Conservation (phyloP, 1,140 invertebrate species). For the Drosophila nasuta region DNA sequence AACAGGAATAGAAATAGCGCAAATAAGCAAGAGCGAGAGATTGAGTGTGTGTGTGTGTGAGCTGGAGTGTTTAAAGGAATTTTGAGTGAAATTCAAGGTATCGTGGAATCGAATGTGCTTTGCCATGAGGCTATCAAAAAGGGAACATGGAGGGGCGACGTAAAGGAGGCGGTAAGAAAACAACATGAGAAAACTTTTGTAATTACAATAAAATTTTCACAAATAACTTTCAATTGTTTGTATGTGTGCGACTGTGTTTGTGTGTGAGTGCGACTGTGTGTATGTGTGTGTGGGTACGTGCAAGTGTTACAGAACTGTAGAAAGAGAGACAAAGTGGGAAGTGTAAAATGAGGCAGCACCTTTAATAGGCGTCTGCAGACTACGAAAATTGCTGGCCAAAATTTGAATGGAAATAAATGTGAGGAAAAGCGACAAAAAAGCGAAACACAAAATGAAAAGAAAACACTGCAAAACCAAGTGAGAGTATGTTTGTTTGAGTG, state of each 20-base stretch:
- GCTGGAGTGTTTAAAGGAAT: slow-evolving; percentile 49
- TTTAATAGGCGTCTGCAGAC: slow-evolving; percentile 34
- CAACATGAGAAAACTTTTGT: slow-evolving; percentile 80
- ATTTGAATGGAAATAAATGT: slow-evolving; percentile 33
- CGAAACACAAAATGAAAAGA: slow-evolving; percentile 65
- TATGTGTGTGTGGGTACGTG: neutral
- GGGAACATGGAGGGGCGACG: slow-evolving; percentile 1
- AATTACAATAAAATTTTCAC: slow-evolving; percentile 84
- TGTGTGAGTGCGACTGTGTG: neutral
- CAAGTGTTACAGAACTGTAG: neutral
- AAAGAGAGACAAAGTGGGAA: too few species aligned
- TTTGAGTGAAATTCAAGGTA: slow-evolving; percentile 80
- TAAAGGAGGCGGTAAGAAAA: slow-evolving; percentile 28
- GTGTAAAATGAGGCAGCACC: slow-evolving; percentile 32
- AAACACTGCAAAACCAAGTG: slow-evolving; percentile 54
- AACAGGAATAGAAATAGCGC: slow-evolving; percentile 51
- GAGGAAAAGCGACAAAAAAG: slow-evolving; percentile 16
- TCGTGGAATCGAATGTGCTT: slow-evolving; percentile 41
- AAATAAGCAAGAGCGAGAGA: slow-evolving; percentile 1
- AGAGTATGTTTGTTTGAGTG: slow-evolving; percentile 6
- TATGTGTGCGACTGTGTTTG: slow-evolving; percentile 10
- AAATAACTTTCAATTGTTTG: slow-evolving; percentile 82
- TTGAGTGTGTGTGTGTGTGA: neutral
- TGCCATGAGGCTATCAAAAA: slow-evolving; percentile 17
- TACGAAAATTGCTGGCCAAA: slow-evolving; percentile 30